Evolutionary conservation across 1,140 invertebrate species (phyloP), one percentile per base, ranked within the genome.

Genomic region (Mizuhopecten yessoensis): DNA sequence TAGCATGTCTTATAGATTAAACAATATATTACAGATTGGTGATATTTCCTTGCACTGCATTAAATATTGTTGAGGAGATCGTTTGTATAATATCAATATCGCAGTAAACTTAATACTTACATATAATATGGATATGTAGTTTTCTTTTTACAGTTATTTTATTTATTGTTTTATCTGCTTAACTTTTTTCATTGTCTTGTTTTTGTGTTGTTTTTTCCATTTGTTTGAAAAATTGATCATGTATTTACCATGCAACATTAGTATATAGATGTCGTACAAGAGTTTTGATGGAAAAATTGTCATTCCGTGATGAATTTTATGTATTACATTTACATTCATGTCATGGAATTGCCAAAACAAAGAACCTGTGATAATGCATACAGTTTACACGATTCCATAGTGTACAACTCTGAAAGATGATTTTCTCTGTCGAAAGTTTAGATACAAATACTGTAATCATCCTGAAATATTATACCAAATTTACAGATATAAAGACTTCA

Each of bases 81-180:
- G 23, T 75, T 75, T 17, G 11, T 75, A 75, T n/a, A n/a, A n/a
- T 75, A 75, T 75, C 23, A 75, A 29, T 29, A 75, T 75, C 23
- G 57, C 57, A 75, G 57, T 75, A 29, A 75, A 29, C n/a, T 5
- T 75, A 75, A 75, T 75, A 75, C 36, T 5, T 5, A 39, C n/a
- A 75, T 75, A 3, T 75, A 75, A 29, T 20, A 49, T 49, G 11
- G 15, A 49, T 49, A 49, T 49, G 45, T 49, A 49, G 45, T 49
- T 75, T 75, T 75, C n/a, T 29, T 75, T 75, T 75, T 75, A 75
- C 57, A 11, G n/a, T 75, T 75, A 75, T 75, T 75, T 75, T 75
- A 75, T 75, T 75, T 75, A 75, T 75, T 75, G 57, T 75, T 75
- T 75, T 75, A 75, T 75, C 57, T 75, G 57, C 57, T 75, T 75